Conservation (phyloP, 2,797 vertebrate genomes). For the Arctocebus calabarensis region DNA sequence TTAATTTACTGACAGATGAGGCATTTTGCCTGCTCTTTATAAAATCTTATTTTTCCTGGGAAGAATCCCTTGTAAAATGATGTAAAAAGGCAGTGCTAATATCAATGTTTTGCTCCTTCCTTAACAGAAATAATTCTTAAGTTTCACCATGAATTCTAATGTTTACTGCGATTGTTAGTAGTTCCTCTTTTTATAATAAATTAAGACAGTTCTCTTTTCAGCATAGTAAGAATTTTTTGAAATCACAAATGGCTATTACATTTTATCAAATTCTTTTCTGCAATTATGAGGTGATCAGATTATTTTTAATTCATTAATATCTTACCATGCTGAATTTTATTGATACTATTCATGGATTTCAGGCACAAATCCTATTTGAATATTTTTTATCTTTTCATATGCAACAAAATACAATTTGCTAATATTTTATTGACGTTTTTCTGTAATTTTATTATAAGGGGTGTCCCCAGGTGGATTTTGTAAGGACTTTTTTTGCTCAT, state of each 20-base stretch:
- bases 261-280: neutral
- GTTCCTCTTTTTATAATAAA: neutral
- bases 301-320: neutral
- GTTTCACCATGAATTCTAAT: neutral
- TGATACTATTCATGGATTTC: neutral
- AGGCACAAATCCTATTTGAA: neutral
- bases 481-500: too few species aligned
- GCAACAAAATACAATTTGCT: neutral
- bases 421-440: neutral
- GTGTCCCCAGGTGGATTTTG: too few species aligned
- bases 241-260: neutral
- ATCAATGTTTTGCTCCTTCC: neutral
- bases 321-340: neutral
- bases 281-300: neutral
- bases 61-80: neutral
- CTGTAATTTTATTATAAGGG: neutral
- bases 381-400: neutral
- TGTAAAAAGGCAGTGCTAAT: neutral
- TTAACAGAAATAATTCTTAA: neutral
- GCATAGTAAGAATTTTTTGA: neutral
- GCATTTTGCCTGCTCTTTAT: neutral
- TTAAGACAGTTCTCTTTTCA: neutral
- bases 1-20: too few species aligned
- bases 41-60: neutral
- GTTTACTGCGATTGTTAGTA: neutral